A percentile compares a stretch with the other conserved stretches of the same genome.
phyloP scores from a whole-genome alignment of 1,140 invertebrate genomes.

The Drosophila nannoptera region DNA sequence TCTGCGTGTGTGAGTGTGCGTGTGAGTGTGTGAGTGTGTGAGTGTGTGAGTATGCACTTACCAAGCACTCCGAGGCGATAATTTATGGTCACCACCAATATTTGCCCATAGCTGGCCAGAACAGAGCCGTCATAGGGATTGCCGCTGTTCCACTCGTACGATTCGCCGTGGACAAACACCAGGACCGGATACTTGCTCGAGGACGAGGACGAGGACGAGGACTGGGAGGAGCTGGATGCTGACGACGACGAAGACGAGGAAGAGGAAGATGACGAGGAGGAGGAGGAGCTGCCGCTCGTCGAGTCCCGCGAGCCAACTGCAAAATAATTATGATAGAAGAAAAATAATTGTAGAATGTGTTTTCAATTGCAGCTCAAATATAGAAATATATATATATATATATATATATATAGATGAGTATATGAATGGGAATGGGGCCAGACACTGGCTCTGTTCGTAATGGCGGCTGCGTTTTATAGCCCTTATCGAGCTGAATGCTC shows the following conservation, averaged over 20 bases:
- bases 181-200: conserved; percentile 89
- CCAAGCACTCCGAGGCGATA: conserved; percentile 97
- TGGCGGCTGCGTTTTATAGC: conserved; percentile 37
- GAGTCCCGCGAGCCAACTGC: conserved; percentile 85
- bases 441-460: conserved; percentile 27
- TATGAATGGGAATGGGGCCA: not conserved
- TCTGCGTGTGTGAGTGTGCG: conserved; percentile 69
- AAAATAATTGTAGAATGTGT: conserved; percentile 36
- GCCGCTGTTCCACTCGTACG: conserved; percentile 97
- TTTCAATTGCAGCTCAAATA: conserved; percentile 33
- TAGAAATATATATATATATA: conserved; percentile 1
- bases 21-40: not conserved
- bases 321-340: conserved; percentile 63
- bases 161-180: conserved; percentile 97
- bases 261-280: conserved; percentile 1
- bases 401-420: conserved; percentile 8
- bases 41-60: conserved; percentile 81
- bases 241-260: conserved; percentile 43
- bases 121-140: conserved; percentile 97
- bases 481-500: conserved; percentile 7
- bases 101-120: conserved; percentile 92
- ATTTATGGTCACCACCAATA: conserved; percentile 98
- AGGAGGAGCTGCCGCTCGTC: conserved; percentile 56
- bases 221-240: conserved; percentile 11
- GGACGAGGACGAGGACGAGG: conserved; percentile 38